A percentile compares a stretch with the other conserved stretches of the same genome.
phyloP scores from a whole-genome alignment of 2,113 vertebrate species.

The Butorides virescens region DNA sequence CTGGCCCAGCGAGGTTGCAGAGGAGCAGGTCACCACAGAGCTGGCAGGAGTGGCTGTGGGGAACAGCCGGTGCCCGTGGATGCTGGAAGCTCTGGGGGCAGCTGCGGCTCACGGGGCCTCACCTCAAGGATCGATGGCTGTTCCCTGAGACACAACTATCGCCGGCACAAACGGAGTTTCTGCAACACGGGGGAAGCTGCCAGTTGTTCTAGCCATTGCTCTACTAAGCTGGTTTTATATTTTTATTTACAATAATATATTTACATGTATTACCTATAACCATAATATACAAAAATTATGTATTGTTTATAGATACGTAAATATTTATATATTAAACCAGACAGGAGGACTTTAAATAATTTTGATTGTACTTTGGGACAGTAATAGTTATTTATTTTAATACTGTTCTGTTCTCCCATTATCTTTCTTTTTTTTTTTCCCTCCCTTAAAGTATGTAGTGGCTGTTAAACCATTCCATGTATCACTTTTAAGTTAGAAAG shows the following conservation, averaged over 20 bases:
- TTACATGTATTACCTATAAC: background rate
- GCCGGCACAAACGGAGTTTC: accelerated
- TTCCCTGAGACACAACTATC: background rate
- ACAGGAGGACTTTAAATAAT: background rate
- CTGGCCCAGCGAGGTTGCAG: background rate
- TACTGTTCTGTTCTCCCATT: background rate
- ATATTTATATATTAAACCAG: background rate
- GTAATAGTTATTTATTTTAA: background rate
- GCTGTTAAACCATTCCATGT: background rate
- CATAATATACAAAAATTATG: background rate
- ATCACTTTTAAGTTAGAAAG: background rate
- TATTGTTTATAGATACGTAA: background rate
- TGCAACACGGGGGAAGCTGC: background rate
- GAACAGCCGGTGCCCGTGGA: background rate
- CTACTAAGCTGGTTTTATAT: background rate
- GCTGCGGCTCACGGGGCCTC: accelerated
- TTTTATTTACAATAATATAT: background rate
- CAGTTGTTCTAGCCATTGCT: background rate
- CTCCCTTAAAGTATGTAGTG: background rate
- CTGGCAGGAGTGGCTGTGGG: background rate
- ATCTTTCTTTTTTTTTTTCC: background rate
- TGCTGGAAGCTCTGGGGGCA: background rate
- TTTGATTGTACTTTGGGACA: background rate
- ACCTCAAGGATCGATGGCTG: accelerated
- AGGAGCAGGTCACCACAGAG: background rate